Evolutionary conservation across 2,797 vertebrate genomes (phyloP).

Genomic region (Corythornis leucogaster): DNA sequence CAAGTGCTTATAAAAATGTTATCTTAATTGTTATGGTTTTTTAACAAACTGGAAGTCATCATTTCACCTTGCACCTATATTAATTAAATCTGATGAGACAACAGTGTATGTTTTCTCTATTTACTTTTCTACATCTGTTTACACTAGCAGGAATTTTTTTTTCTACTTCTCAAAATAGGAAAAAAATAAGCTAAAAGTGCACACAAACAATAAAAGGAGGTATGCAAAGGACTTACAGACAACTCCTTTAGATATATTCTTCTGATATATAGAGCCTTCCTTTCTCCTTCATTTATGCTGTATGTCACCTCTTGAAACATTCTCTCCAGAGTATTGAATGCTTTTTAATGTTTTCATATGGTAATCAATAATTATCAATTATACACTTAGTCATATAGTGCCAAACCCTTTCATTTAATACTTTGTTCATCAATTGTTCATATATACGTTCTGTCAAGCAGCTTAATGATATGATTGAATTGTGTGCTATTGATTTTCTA

Average conservation of each 20-base stretch:
- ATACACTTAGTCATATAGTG: conserved; percentile 48
- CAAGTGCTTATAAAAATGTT: not conserved
- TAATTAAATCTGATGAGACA: not conserved
- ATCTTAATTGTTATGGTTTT: not conserved
- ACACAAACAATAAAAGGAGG: not conserved
- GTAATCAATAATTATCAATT: conserved; percentile 68
- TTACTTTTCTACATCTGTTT: not conserved
- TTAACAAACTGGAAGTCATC: not conserved
- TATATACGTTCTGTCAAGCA: conserved; percentile 57
- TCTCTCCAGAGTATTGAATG: not conserved
- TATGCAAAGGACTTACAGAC: not conserved
- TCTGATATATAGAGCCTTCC: not conserved
- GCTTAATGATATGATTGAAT: conserved; percentile 52
- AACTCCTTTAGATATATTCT: not conserved
- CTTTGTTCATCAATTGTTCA: conserved; percentile 62
- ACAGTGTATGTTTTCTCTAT: not conserved
- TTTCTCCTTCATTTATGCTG: not conserved
- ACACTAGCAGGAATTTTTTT: not conserved
- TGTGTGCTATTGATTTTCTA: conserved; percentile 58
- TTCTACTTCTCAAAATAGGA: not conserved
- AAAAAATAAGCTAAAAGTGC: not conserved
- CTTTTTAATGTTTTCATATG: conserved; percentile 26
- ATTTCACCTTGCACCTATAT: not conserved
- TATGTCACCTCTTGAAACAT: conserved; percentile 15
- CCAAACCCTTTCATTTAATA: conserved; percentile 45